Evolutionary conservation across 2,113 vertebrate genomes (phyloP).

Genomic region (Tauraco erythrolophus): DNA sequence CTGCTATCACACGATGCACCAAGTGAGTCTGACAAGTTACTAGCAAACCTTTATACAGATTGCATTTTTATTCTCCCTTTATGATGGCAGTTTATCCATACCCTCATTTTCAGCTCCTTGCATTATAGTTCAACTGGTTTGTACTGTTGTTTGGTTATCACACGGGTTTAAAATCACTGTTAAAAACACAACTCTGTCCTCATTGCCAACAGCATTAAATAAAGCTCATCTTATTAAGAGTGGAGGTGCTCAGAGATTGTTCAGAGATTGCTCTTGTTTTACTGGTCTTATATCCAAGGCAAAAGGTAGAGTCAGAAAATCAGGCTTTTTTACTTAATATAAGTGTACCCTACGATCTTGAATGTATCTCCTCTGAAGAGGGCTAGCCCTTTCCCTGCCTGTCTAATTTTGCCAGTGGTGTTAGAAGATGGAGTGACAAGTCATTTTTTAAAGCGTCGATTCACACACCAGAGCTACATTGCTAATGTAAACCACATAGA

Average conservation of each 20-base stretch:
- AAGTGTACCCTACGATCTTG: not conserved
- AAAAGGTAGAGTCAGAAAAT: not conserved
- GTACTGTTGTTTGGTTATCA: conserved; percentile 17
- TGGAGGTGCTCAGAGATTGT: not conserved
- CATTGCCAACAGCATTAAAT: conserved; percentile 18
- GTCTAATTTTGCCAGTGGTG: not conserved
- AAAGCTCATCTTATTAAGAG: conserved; percentile 22
- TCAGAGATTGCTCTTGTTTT: not conserved
- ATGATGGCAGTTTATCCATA: conserved; percentile 28
- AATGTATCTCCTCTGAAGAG: not conserved
- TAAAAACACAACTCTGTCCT: conserved; percentile 20
- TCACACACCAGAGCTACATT: not conserved
- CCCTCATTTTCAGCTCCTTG: conserved; percentile 38
- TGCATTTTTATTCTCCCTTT: conserved; percentile 31
- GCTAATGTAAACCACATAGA: not conserved
- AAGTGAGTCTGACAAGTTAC: conserved; percentile 38
- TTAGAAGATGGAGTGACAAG: not conserved
- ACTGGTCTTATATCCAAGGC: not conserved
- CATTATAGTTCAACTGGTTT: not conserved
- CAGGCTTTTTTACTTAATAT: not conserved
- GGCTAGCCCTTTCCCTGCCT: not conserved
- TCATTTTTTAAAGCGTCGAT: not conserved
- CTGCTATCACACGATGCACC: not conserved
- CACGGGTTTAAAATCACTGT: conserved; percentile 56
- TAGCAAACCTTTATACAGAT: conserved; percentile 10